Evolutionary conservation across 2,888 invertebrate genomes (phyloP), one percentile per base, ranked within the genome.

Genomic region (Rhingia rostrata): DNA sequence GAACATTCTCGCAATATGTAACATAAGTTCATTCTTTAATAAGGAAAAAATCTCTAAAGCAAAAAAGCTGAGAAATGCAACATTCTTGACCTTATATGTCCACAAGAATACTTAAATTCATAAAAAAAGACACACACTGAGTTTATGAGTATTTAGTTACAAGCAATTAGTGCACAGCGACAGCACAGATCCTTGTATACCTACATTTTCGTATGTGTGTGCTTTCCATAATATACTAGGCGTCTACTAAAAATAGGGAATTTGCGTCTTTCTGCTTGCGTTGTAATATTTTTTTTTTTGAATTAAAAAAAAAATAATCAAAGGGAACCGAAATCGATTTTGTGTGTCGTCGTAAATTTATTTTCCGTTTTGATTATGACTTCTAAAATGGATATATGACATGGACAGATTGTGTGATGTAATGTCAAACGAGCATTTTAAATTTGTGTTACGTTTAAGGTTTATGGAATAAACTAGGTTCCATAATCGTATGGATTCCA

Each of bases 31-130:
- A 30, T 49, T 49, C 7, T 22, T 22, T 5, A 33, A 33, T 10
- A 6, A 33, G n/a, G 0, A 32, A 6, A 30, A 39, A n/a, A 35
- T 7, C 35, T 14, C 14, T 6, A 54, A 54, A 12, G 6, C 6
- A 4, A 7, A 37, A 22, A 12, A 7, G 14, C 37, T 64, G 30
- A 64, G 49, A 30, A 64, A 49, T 51, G 51, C 12, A 35, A 53
- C 33, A 30, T 41, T 39, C 41, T 53, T 66, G 66, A 66, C 53
- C 66, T 66, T 41, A 33, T 4, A 53, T 53, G 66, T 41, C 66
- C 53, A 53, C 41, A 41, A 14, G 14, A 10, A 64, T 41, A 45
- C 63, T 47, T n/a, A 47, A 37, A 32, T 33, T 14, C 47, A 9
- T 58, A 39, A 39, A 37, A 37, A 10, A 60, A 60, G 32, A 2